Evolutionary conservation across 2,888 invertebrate species (phyloP).

Genomic region (Drosophila tanythrix): DNA sequence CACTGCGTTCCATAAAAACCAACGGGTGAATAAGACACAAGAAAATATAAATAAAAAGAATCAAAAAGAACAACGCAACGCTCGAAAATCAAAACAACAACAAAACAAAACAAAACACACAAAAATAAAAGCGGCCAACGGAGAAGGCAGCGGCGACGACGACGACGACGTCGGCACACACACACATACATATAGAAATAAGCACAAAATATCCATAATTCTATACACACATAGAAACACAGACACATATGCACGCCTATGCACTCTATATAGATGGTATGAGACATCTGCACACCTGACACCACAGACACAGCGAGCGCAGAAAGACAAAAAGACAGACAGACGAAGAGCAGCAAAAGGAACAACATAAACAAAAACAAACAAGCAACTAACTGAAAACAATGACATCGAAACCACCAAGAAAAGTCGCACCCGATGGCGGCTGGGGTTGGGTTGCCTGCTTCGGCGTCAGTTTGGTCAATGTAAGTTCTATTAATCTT

Average conservation of each 20-base stretch:
- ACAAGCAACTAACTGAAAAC: conserved; percentile 29
- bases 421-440: conserved; percentile 92
- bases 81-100: conserved; percentile 21
- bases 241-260: conserved; percentile 20
- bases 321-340: conserved; percentile 3
- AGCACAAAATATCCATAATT: conserved; percentile 49
- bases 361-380: conserved; percentile 31
- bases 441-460: conserved; percentile 96
- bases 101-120: conserved; percentile 15
- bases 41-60: conserved; percentile 8
- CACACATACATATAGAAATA: conserved; percentile 3
- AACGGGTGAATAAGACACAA: conserved; percentile 16
- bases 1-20: conserved; percentile 46
- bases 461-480: conserved; percentile 92
- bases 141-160: conserved; percentile 9
- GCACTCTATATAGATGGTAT: conserved; percentile 30
- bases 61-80: conserved; percentile 24
- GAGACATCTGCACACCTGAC: conserved; percentile 41
- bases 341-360: conserved; percentile 19
- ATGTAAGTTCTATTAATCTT: conserved; percentile 88
- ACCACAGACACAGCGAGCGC: conserved; percentile 12
- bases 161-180: neutral
- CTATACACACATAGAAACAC: conserved; percentile 3
- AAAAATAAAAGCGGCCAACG: conserved; percentile 28
- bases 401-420: conserved; percentile 84